Base-by-base conservation (phyloP, 2,888 invertebrate genomes). In the Temnothorax unifasciatus region DNA sequence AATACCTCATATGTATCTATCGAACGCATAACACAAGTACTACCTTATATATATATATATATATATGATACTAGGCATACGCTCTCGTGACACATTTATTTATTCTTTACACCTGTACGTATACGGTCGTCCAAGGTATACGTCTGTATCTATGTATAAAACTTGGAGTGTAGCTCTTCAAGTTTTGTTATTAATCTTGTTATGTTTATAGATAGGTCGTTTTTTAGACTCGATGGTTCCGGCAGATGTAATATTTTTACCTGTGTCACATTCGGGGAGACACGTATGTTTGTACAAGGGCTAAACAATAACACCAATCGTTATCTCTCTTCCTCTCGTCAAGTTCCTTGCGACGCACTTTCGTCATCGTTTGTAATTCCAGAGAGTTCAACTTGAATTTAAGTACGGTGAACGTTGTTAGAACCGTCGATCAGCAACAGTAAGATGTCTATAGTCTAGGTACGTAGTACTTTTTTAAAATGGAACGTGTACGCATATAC, bases 251-350 rank as follows among this genome's bases (percentile, higher is more conserved):
- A 47, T n/a, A 34, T 34, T 34, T 71, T 59, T 61, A 71, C 9
- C 59, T 79, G 5, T 8, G 44, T 68, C 15, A 25, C 2, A 21
- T 47, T 41, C 18, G 52, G 59, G 25, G 71, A 21, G 18, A 47
- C 57, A 34, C 69, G 47, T 47, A 59, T 79, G 47, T 47, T 50
- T n/a, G 69, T 79, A 61, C 34, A 71, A 81, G 21, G 47, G 38
- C 79, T 71, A 81, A 81, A 59, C n/a, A 38, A 38, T 71, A 81
- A 71, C 79, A 79, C 79, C 79, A 79, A 79, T 69, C 21, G 18
- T 79, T 38, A 61, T 77, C 66, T 66, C 66, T 66, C 29, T 29
- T 29, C 18, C 11, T 77, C 44, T 74, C n/a, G 38, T 64, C 54
- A 25, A 54, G 50, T 13, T 76, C n/a, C 15, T 64, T 76, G 21